Evolutionary conservation across 2,888 invertebrate genomes (phyloP).

Genomic region (Lydus trimaculatus): DNA sequence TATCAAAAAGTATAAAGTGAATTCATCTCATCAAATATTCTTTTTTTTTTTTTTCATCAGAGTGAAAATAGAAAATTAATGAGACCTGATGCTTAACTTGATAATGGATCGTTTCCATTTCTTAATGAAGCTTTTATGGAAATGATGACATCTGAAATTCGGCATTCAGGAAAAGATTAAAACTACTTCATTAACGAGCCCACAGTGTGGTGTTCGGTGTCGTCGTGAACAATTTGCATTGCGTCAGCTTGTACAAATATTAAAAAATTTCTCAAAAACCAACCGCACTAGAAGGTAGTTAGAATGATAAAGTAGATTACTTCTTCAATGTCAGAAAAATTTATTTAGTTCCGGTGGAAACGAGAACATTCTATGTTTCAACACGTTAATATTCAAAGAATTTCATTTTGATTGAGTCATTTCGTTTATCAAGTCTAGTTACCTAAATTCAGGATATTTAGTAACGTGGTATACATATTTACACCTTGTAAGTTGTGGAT

Average conservation of each 20-base stretch:
- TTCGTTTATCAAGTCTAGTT: background rate
- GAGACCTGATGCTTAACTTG: slow-evolving; percentile 22
- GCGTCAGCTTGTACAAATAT: slow-evolving; percentile 29
- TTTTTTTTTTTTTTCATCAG: background rate
- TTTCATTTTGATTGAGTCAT: background rate
- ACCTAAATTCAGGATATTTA: background rate
- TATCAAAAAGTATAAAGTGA: background rate
- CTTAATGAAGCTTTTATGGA: slow-evolving; percentile 37
- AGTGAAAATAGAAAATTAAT: slow-evolving; percentile 26
- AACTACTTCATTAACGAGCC: slow-evolving; percentile 34
- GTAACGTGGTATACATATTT: background rate
- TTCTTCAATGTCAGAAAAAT: background rate
- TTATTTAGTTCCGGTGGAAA: background rate
- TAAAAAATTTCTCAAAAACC: slow-evolving; percentile 15
- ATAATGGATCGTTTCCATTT: slow-evolving; percentile 34
- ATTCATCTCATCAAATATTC: background rate
- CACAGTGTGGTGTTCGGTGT: slow-evolving; percentile 7
- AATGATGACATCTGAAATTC: slow-evolving; percentile 34
- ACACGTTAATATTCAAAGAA: background rate
- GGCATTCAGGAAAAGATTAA: slow-evolving; percentile 24
- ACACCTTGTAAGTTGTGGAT: background rate
- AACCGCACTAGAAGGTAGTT: background rate
- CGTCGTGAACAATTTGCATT: slow-evolving; percentile 26
- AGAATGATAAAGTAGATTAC: slow-evolving; percentile 18
- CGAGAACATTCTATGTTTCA: background rate